These are phyloP conservation scores for Calypte anna DNA, from an alignment of 2,113 vertebrate genomes.

Conservation along the genomic window DNA sequence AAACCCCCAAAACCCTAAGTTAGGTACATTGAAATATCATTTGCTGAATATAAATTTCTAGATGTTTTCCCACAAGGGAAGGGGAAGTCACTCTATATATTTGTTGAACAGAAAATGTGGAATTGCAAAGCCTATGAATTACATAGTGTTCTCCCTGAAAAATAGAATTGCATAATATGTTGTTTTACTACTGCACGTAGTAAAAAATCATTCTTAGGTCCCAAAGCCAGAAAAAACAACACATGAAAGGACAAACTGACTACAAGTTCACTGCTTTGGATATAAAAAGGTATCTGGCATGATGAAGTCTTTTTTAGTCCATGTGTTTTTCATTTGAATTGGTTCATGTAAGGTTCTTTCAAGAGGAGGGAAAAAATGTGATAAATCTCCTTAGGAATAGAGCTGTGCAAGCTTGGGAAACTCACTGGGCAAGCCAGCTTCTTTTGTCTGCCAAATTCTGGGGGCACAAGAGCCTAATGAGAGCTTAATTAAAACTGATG, in stretches of 20 bases:
- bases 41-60: slow-evolving; percentile 42
- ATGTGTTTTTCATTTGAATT: slow-evolving; percentile 79
- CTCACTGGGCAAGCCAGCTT: slow-evolving; percentile 31
- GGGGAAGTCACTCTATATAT: slow-evolving; percentile 46
- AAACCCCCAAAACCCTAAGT: neutral
- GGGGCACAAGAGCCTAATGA: slow-evolving; percentile 66
- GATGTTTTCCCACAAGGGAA: slow-evolving; percentile 40
- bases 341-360: slow-evolving; percentile 79
- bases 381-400: slow-evolving; percentile 72
- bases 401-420: slow-evolving; percentile 65
- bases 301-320: slow-evolving; percentile 57
- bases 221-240: slow-evolving; percentile 76
- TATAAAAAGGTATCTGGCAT: slow-evolving; percentile 75
- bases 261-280: slow-evolving; percentile 75
- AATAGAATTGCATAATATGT: slow-evolving; percentile 79
- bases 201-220: slow-evolving; percentile 75
- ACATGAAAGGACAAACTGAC: slow-evolving; percentile 75
- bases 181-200: slow-evolving; percentile 78
- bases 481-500: slow-evolving; percentile 72
- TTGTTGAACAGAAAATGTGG: slow-evolving; percentile 61
- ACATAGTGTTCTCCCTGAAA: slow-evolving; percentile 76
- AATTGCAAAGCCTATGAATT: slow-evolving; percentile 69
- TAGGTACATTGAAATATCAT: slow-evolving; percentile 24
- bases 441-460: slow-evolving; percentile 63
- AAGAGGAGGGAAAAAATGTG: slow-evolving; percentile 63